Evolutionary conservation across 2,888 invertebrate genomes (phyloP).

Genomic region (Cyclophora punctaria): DNA sequence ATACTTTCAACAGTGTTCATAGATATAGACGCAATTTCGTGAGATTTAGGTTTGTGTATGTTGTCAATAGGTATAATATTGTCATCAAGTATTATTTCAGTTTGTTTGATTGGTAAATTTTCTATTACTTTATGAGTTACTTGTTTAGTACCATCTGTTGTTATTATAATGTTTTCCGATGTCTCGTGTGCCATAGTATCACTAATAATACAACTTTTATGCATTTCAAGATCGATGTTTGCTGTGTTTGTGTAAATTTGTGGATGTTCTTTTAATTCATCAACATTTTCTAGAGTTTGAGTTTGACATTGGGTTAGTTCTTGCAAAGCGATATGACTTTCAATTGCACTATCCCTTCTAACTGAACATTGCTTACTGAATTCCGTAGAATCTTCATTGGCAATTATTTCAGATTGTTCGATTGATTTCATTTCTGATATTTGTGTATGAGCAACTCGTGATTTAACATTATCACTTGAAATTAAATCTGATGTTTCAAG

Average conservation of each 20-base stretch:
- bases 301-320: slow-evolving; percentile 35
- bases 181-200: slow-evolving; percentile 56
- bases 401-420: slow-evolving; percentile 36
- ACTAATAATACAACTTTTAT: slow-evolving; percentile 38
- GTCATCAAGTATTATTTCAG: slow-evolving; percentile 42
- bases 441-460: slow-evolving; percentile 26
- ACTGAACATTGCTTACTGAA: slow-evolving; percentile 18
- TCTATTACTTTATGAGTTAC: slow-evolving; percentile 47
- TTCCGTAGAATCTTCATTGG: slow-evolving; percentile 30
- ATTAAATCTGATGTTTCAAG: slow-evolving; percentile 35
- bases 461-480: slow-evolving; percentile 3
- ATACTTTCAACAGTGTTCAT: slow-evolving; percentile 43
- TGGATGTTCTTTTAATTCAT: slow-evolving; percentile 23
- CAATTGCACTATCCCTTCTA: slow-evolving; percentile 34
- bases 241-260: slow-evolving; percentile 33
- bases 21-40: slow-evolving; percentile 37
- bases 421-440: slow-evolving; percentile 40
- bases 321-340: slow-evolving; percentile 34
- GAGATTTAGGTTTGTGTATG: slow-evolving; percentile 13
- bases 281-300: slow-evolving; percentile 37
- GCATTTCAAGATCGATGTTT: slow-evolving; percentile 35
- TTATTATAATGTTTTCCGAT: slow-evolving; percentile 47
- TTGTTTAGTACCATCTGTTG: slow-evolving; percentile 48
- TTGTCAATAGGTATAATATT: slow-evolving; percentile 25
- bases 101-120: slow-evolving; percentile 43